These are phyloP conservation scores for Harlomillsia oculata DNA, from an alignment of 1,140 invertebrate species.

Conservation along the genomic window DNA sequence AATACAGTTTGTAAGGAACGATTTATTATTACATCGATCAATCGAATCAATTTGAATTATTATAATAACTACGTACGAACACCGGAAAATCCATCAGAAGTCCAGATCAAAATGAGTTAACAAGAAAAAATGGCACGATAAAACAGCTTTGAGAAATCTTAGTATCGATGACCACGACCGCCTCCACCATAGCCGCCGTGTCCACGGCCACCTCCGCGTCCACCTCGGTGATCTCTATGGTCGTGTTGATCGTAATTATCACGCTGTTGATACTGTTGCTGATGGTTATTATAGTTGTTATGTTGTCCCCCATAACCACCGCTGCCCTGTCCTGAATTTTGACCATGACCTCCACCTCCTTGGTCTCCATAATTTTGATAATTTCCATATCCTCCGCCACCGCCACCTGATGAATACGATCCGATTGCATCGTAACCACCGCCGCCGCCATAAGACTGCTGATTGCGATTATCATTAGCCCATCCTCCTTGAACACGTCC, in stretches of 20 bases:
- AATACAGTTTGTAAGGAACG: no score
- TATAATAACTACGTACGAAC: no score
- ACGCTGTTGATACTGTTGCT: neutral
- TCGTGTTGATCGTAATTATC: neutral
- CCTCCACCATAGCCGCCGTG: slow-evolving; percentile 12
- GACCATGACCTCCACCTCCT: slow-evolving; percentile 9
- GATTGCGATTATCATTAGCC: slow-evolving; percentile 3
- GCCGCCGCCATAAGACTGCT: neutral
- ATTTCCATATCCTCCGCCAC: no score
- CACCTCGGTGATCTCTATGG: neutral
- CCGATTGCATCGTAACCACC: no score
- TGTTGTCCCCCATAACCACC: neutral
- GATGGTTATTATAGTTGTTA: neutral
- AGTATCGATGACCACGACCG: slow-evolving; percentile 7
- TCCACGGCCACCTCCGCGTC: slow-evolving; percentile 3
- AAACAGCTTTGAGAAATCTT: no score
- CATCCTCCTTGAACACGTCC: slow-evolving; percentile 19
- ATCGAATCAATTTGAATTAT: no score
- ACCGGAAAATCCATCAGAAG: no score
- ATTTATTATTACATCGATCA: no score
- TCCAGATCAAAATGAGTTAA: no score
- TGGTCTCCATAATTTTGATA: neutral
- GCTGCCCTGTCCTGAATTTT: slow-evolving; percentile 1
- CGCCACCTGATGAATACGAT: no score
- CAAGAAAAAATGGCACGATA: neutral